Base-by-base conservation (phyloP, 2,797 vertebrate genomes). In the Cryptoblepharus egeriae region DNA sequence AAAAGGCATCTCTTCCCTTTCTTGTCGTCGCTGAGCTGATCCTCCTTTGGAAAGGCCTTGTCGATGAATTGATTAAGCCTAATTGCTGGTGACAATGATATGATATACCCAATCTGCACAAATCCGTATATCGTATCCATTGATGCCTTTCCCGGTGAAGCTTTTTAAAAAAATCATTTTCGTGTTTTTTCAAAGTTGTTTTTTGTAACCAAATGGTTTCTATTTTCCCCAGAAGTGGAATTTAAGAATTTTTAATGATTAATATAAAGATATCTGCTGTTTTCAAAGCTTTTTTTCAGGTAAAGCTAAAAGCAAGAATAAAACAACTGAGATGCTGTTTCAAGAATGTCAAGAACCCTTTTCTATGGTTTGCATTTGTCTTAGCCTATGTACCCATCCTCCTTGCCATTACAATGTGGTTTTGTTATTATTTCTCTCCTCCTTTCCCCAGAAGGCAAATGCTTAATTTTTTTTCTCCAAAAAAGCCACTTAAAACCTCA, bases 401-500 rank as follows among this genome's bases (percentile, higher is more conserved):
- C 91, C 89, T 91, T 88, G 89, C 93, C 85, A 88, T 92, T 93
- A 90, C 82, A 88, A 83, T 90, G 90, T 92, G 92, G 90, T 95
- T 95, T 94, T 92, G 79, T 91, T 93, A n/a, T 92, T 94, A 81
- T 91, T 87, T 86, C 88, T 93, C 30, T 45, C 39, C 75, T 88
- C 81, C 90, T 92, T 84, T 26, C 70, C 83, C 84, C 81, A 83
- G 73, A 90, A 78, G 83, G 76, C 76, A 79, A 73, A 83, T 79
- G 76, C 70, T 84, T 84, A 75, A 55, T 79, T 77, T 79, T 92
- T 89, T 93, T 91, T 92, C 32, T 67, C 82, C 32, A 49, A 92
- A 87, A 88, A 94, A 94, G 95, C 95, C 95, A 95, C 95, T 95
- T 94, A 93, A 95, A 95, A 94, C 94, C 92, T 95, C 94, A 95